Evolutionary conservation across 2,113 vertebrate species (phyloP), one percentile per base, ranked within the genome.

Genomic region (Caranx melampygus): DNA sequence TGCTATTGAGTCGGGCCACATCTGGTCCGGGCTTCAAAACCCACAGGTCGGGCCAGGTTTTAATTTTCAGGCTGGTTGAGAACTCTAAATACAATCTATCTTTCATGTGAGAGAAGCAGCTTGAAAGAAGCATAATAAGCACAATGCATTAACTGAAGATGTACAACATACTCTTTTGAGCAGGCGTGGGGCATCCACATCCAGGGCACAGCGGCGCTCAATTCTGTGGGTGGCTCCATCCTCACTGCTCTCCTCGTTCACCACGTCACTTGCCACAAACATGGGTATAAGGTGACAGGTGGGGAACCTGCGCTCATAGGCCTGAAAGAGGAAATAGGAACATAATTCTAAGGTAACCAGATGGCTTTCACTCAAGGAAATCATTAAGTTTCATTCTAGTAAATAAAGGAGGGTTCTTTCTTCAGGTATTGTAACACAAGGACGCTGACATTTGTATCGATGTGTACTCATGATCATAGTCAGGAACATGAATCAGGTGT

Each of bases 231-330:
- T 61, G 3, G 96, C 93, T 52, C 86, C 95, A 0, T 99, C 97
- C 21, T 98, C 97, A 0, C 94, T 97, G 92, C 81, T 95, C 83
- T 96, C 96, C 62, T 99, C 97, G 0, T 59, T 94, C 33, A 98
- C 89, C 7, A 95, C 95, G 69, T 99, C 97, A 16, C 98, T 99
- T 65, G 94, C 97, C 83, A 99, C 97, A 57, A 99, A 99, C 96
- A 99, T 99, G 3, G 98, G 98, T 61, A 99, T 99, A 80, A 99
- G 93, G 37, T 96, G 97, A 81, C 97, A 99, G 0, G 97, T 99
- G 0, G 98, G 98, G 89, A 99, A 99, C 54, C 98, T 95, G 54
- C 96, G 95, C 70, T 99, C 97, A 20, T 99, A 99, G 4, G 98
- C 98, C 98, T 99, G 60, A 31, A 62, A 55, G 18, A 37, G 26